phyloP scores from a whole-genome alignment of 2,113 vertebrate species.

The Columba janthina region DNA sequence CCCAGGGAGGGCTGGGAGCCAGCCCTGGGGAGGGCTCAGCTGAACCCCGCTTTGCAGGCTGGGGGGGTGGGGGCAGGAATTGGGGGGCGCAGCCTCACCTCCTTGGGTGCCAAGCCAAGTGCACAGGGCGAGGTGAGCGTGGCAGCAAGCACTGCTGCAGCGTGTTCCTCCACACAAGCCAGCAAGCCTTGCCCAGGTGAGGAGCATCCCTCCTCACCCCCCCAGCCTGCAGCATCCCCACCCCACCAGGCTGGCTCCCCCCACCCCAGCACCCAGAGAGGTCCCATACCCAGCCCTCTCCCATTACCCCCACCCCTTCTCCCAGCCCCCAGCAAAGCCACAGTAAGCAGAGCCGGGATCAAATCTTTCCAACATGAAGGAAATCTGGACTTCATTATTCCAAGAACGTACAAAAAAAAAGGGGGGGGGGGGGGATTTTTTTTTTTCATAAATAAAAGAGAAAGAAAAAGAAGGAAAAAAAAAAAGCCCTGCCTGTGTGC shows the following conservation, averaged over 20 bases:
- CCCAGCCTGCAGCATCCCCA: not conserved
- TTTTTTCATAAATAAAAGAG: no score
- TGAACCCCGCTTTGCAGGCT: not conserved
- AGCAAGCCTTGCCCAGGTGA: not conserved
- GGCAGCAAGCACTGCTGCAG: not conserved
- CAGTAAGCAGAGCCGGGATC: slow-evolving; percentile 37
- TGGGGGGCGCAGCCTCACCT: not conserved
- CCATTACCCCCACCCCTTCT: not conserved
- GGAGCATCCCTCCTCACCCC: not conserved
- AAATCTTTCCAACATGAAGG: slow-evolving; percentile 59
- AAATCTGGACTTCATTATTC: slow-evolving; percentile 69
- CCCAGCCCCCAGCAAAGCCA: slow-evolving; percentile 48
- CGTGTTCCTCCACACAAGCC: not conserved
- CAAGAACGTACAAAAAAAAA: slow-evolving; percentile 1
- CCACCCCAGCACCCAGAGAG: not conserved
- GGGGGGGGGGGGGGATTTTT: no score
- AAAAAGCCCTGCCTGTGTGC: not conserved
- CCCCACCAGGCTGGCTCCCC: not conserved
- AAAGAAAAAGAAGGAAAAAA: no score
- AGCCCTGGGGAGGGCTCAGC: not conserved
- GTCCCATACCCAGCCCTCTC: not conserved
- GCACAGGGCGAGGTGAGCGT: accelerated
- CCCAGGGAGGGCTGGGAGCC: accelerated
- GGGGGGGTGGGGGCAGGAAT: accelerated
- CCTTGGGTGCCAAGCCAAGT: not conserved